Evolutionary conservation across 2,797 vertebrate species (phyloP).

Genomic region (Carcharodon carcharias): DNA sequence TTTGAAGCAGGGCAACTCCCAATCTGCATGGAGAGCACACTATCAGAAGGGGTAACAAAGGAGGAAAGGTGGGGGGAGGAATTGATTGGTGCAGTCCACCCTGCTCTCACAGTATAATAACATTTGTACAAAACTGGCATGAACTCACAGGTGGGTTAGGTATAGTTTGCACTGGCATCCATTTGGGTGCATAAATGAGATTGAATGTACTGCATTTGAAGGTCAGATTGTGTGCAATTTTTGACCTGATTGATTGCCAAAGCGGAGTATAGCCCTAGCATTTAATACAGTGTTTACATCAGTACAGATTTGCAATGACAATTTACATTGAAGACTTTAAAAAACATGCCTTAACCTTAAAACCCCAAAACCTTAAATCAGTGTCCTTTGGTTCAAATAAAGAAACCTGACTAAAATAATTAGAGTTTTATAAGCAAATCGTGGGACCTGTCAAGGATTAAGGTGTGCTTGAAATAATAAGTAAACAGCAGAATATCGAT

Average conservation of each 20-base stretch:
- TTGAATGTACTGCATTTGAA: not conserved
- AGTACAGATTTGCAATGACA: not conserved
- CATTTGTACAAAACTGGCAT: not conserved
- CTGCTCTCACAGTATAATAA: not conserved
- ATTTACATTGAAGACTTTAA: not conserved
- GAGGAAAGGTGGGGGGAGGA: not conserved
- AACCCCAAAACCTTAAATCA: no score
- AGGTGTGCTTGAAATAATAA: not conserved
- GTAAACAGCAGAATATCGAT: not conserved
- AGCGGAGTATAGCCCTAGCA: no score
- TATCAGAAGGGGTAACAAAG: not conserved
- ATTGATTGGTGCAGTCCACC: not conserved
- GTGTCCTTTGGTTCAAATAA: not conserved
- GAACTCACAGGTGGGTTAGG: no score
- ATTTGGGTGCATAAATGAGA: not conserved
- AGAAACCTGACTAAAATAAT: not conserved
- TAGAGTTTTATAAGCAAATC: not conserved
- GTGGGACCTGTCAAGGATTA: not conserved
- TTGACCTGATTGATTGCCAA: not conserved
- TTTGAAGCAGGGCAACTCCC: not conserved
- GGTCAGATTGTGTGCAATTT: not conserved
- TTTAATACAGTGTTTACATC: not conserved
- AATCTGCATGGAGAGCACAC: not conserved
- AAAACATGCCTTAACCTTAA: not conserved
- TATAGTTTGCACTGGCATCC: not conserved